These are phyloP conservation scores for Monochamus alternatus DNA, from an alignment of 2,888 invertebrate species.

Conservation along the genomic window DNA sequence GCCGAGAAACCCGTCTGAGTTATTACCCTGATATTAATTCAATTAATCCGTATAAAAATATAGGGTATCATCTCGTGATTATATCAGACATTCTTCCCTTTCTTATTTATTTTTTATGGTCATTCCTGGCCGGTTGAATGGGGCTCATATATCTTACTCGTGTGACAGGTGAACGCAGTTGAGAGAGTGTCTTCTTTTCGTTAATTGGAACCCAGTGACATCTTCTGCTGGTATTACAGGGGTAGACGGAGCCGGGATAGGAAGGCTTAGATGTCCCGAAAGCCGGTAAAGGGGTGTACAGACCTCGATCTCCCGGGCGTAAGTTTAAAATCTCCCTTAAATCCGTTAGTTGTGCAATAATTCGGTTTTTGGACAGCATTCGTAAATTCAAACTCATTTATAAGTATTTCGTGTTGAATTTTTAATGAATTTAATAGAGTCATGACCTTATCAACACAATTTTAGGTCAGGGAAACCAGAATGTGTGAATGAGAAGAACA, in stretches of 20 bases:
- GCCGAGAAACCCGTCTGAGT: neutral
- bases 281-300: neutral
- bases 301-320: too few species aligned
- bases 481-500: too few species aligned
- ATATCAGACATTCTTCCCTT: conserved; percentile 22
- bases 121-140: conserved; percentile 4
- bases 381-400: too few species aligned
- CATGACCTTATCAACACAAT: too few species aligned
- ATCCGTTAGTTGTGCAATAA: too few species aligned
- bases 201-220: conserved; percentile 52
- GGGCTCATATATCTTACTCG: conserved; percentile 46
- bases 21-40: conserved; percentile 25
- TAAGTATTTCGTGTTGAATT: too few species aligned
- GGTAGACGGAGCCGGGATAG: conserved; percentile 40
- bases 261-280: neutral
- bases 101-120: conserved; percentile 34
- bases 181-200: conserved; percentile 44
- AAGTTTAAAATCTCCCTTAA: too few species aligned
- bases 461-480: too few species aligned
- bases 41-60: conserved; percentile 23
- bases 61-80: conserved; percentile 14
- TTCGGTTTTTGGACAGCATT: too few species aligned
- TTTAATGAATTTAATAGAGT: too few species aligned
- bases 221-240: conserved; percentile 47
- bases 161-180: conserved; percentile 51